Percentiles rank a stretch among this genome's conserved stretches.
These are phyloP conservation scores for Drosophila quinaria DNA, from an alignment of 2,888 invertebrate genomes.

Conservation along the genomic window DNA sequence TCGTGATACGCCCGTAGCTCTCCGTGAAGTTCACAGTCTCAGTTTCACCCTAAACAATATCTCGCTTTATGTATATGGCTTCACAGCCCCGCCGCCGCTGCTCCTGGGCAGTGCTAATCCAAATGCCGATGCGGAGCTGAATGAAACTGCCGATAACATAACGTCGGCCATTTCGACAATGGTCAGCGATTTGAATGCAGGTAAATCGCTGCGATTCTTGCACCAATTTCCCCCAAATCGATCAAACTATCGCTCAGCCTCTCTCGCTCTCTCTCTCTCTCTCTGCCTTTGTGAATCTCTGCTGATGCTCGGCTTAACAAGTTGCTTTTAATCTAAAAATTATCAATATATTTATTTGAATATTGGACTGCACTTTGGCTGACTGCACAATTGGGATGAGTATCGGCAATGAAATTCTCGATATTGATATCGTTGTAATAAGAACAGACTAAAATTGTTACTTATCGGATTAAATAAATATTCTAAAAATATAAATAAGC, in stretches of 20 bases:
- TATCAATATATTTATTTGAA: slow-evolving; percentile 10
- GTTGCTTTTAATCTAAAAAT: slow-evolving; percentile 34
- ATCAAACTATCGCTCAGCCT: slow-evolving; percentile 15
- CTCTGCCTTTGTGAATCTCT: slow-evolving; percentile 14
- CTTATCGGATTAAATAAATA: too few species aligned
- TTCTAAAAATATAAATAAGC: too few species aligned
- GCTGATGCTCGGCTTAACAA: slow-evolving; percentile 27
- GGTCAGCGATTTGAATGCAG: slow-evolving; percentile 97
- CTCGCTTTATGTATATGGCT: slow-evolving; percentile 34
- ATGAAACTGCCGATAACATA: slow-evolving; percentile 98
- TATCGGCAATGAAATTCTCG: background rate
- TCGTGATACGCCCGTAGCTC: slow-evolving; percentile 19
- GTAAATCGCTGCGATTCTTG: slow-evolving; percentile 85
- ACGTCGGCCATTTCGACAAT: slow-evolving; percentile 99
- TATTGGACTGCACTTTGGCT: slow-evolving; percentile 31
- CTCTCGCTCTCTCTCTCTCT: slow-evolving; percentile 21
- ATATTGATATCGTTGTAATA: background rate
- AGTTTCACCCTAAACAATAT: slow-evolving; percentile 29
- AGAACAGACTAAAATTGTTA: too few species aligned
- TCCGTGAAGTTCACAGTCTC: slow-evolving; percentile 17
- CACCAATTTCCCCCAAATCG: background rate
- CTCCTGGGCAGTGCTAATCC: slow-evolving; percentile 87
- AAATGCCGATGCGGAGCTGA: slow-evolving; percentile 94
- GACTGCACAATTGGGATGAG: slow-evolving; percentile 22
- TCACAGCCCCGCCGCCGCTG: slow-evolving; percentile 68